These are phyloP conservation scores for Amblyornis subalaris DNA, from an alignment of 2,113 vertebrate genomes.

Conservation along the genomic window DNA sequence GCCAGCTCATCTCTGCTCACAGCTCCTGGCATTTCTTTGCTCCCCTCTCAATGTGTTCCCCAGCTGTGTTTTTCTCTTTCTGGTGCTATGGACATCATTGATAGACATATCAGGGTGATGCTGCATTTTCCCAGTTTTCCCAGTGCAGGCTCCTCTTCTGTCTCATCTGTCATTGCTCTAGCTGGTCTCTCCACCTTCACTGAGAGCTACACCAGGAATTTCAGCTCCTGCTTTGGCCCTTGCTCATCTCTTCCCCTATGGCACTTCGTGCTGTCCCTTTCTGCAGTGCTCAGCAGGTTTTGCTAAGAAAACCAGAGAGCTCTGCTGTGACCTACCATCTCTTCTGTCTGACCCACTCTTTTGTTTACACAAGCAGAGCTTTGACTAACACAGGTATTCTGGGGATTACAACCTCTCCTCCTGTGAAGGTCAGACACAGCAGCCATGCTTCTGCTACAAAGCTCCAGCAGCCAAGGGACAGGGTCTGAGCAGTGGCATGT, in stretches of 20 bases:
- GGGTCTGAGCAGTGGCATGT: not conserved
- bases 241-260: not conserved
- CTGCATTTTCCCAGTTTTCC: not conserved
- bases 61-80: not conserved
- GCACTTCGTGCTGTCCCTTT: not conserved
- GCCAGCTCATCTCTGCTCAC: not conserved
- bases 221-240: not conserved
- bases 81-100: not conserved
- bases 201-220: not conserved
- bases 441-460: not conserved
- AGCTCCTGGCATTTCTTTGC: not conserved
- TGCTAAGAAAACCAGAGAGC: not conserved
- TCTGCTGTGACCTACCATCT: not conserved
- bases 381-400: not conserved
- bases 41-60: not conserved
- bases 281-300: not conserved
- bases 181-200: accelerated
- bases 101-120: not conserved
- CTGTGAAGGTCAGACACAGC: not conserved
- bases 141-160: not conserved
- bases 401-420: not conserved
- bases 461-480: not conserved
- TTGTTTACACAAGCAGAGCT: not conserved
- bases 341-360: not conserved
- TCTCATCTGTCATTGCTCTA: not conserved